These are phyloP conservation scores for Adelphocoris suturalis DNA, from an alignment of 2,888 invertebrate genomes.

Conservation along the genomic window DNA sequence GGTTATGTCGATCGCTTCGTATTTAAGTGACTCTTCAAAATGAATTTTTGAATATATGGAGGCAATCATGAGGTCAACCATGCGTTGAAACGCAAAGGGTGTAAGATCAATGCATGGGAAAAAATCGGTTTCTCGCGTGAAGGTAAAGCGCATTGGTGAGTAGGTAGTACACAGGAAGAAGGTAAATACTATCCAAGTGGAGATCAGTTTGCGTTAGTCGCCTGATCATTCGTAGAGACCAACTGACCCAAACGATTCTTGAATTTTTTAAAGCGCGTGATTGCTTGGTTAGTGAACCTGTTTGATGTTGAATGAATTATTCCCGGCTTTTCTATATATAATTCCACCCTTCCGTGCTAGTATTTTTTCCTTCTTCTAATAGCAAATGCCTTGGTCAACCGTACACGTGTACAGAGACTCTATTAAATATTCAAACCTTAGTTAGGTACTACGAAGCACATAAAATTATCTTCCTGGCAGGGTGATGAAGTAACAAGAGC, in stretches of 20 bases:
- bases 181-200: neutral
- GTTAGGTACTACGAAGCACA: too few species aligned
- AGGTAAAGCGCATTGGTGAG: constrained; percentile 5
- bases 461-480: too few species aligned
- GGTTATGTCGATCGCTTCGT: neutral
- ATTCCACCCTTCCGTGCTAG: neutral
- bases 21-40: neutral
- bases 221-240: neutral
- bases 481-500: too few species aligned
- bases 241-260: neutral
- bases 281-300: neutral
- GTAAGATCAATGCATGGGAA: neutral
- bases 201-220: neutral
- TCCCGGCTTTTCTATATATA: neutral
- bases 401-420: neutral
- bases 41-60: neutral
- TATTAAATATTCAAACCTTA: too few species aligned
- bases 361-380: neutral
- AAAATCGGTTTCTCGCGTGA: constrained; percentile 4
- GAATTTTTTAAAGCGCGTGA: neutral
- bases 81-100: neutral
- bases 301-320: constrained; percentile 23
- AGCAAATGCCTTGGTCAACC: neutral
- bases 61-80: neutral
- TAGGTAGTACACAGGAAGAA: neutral